phyloP scores from a whole-genome alignment of 2,888 invertebrate species.

The Tubulanus polymorphus region DNA sequence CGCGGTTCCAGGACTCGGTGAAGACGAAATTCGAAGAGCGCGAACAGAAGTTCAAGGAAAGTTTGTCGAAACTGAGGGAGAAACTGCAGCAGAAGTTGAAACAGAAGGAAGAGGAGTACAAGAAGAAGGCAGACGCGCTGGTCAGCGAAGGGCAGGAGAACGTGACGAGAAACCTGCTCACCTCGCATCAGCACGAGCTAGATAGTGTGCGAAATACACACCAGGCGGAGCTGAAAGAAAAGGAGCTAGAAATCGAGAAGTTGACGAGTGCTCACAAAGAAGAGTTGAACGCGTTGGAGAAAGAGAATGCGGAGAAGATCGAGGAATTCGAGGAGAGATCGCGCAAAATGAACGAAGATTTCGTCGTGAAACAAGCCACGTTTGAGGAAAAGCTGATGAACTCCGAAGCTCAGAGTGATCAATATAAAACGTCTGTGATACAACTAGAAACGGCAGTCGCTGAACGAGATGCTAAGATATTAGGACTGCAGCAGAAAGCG shows the following conservation, averaged over 20 bases:
- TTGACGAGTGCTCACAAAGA: conserved; percentile 9
- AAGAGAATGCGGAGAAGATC: conserved; percentile 21
- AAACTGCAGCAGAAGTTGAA: conserved; percentile 32
- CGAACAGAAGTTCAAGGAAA: conserved; percentile 36
- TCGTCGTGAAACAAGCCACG: too few relatives aligned
- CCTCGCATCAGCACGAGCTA: neutral
- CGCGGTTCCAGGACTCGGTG: conserved; percentile 21
- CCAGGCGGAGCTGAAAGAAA: neutral
- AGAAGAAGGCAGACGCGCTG: conserved; percentile 25
- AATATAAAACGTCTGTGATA: conserved; percentile 7
- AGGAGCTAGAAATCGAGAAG: neutral
- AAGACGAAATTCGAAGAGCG: conserved; percentile 35
- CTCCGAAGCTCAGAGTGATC: conserved; percentile 6
- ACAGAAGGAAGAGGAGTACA: conserved; percentile 34
- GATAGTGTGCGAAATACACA: neutral
- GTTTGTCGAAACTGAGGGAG: conserved; percentile 34
- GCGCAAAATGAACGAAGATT: conserved; percentile 18
- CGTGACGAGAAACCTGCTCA: conserved; percentile 21
- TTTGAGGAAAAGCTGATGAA: conserved; percentile 8
- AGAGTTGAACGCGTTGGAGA: conserved; percentile 5
- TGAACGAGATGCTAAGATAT: neutral
- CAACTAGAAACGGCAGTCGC: too few relatives aligned
- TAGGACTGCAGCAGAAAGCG: neutral
- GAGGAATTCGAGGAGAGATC: conserved; percentile 14
- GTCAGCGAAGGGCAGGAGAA: conserved; percentile 31